phyloP scores from a whole-genome alignment of 2,888 invertebrate genomes.

The Melanostoma mellinum region DNA sequence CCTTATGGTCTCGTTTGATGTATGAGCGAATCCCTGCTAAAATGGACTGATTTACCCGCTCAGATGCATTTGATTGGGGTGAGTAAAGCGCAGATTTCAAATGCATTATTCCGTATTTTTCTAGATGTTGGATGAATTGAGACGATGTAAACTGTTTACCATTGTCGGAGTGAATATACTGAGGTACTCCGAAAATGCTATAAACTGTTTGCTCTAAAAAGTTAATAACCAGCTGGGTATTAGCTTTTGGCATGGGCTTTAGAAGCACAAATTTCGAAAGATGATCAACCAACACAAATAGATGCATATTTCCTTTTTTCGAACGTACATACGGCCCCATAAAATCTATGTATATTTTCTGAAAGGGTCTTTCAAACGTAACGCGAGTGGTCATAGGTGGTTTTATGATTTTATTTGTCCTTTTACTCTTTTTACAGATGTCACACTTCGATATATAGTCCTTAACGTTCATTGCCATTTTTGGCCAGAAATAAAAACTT shows the following conservation, averaged over 20 bases:
- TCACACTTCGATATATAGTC: constrained; percentile 30
- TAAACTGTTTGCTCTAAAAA: constrained; percentile 70
- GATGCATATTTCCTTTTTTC: constrained; percentile 36
- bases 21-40: constrained; percentile 74
- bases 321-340: constrained; percentile 51
- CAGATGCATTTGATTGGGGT: constrained; percentile 78
- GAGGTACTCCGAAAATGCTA: constrained; percentile 75
- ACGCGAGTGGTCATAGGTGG: constrained; percentile 14
- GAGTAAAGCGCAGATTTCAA: constrained; percentile 74
- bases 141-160: constrained; percentile 71
- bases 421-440: constrained; percentile 41
- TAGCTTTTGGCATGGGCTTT: constrained; percentile 45
- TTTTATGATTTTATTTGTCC: constrained; percentile 11
- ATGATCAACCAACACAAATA: constrained; percentile 62
- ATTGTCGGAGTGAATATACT: constrained; percentile 74
- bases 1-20: constrained; percentile 54
- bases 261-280: constrained; percentile 52
- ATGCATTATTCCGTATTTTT: constrained; percentile 33
- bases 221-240: constrained; percentile 58
- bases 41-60: constrained; percentile 76
- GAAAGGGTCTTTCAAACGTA: constrained; percentile 27
- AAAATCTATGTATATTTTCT: constrained; percentile 64
- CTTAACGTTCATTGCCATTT: constrained; percentile 42
- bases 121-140: constrained; percentile 44
- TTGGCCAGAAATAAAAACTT: constrained; percentile 69